Evolutionary conservation across 2,113 vertebrate genomes (phyloP).

Genomic region (Hippoglossus stenolepis): DNA sequence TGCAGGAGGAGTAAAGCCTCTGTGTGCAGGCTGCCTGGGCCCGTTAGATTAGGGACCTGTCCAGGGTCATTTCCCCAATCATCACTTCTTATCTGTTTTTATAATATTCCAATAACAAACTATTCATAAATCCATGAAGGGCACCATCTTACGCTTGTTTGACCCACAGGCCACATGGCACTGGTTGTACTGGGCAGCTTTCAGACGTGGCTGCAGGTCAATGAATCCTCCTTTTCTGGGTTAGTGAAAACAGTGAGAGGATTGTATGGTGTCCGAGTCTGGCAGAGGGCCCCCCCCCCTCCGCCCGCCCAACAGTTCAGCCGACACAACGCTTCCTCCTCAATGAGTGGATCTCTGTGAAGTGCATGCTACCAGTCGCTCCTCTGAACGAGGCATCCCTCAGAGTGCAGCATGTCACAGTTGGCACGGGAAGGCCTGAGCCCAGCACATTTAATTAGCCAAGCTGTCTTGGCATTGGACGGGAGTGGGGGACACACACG

Average conservation of each 20-base stretch:
- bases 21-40: too few relatives aligned
- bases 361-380: not conserved
- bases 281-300: too few relatives aligned
- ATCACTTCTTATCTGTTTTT: too few relatives aligned
- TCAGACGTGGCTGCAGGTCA: not conserved
- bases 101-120: too few relatives aligned
- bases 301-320: not conserved
- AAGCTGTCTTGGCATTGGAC: slow-evolving; percentile 68
- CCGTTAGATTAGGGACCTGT: too few relatives aligned
- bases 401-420: slow-evolving; percentile 60
- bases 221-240: not conserved
- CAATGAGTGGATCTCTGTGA: slow-evolving; percentile 22
- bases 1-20: too few relatives aligned
- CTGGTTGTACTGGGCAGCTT: slow-evolving; percentile 5
- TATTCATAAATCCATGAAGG: not conserved
- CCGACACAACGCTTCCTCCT: not conserved
- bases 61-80: too few relatives aligned
- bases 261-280: not conserved
- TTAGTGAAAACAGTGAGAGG: not conserved
- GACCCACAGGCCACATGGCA: not conserved
- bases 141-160: not conserved
- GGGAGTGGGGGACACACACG: slow-evolving; percentile 51
- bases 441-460: slow-evolving; percentile 69
- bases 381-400: slow-evolving; percentile 55
- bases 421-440: slow-evolving; percentile 67